Conservation (phyloP, 2,113 vertebrate species). For the Ptilonorhynchus violaceus region DNA sequence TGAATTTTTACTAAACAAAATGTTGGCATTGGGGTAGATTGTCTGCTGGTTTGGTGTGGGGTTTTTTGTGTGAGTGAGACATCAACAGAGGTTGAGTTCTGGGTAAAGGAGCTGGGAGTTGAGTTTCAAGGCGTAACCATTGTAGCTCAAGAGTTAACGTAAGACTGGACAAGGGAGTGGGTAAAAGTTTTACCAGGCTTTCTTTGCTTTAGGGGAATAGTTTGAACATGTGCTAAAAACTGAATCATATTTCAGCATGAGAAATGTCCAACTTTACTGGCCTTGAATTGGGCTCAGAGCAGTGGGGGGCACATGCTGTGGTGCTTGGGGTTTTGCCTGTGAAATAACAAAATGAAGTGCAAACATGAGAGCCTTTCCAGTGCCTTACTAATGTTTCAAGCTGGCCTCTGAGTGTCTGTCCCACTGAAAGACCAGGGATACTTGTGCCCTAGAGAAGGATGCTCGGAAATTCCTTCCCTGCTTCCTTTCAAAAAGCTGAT, state of each 20-base stretch:
- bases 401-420: not conserved
- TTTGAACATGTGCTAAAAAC: not conserved
- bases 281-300: not conserved
- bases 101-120: not conserved
- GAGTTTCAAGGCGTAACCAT: not conserved
- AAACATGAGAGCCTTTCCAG: not conserved
- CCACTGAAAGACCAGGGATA: not conserved
- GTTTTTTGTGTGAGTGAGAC: not conserved
- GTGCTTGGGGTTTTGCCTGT: not conserved
- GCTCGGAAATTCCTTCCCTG: not conserved
- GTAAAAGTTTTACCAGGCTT: not conserved
- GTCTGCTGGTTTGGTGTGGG: not conserved
- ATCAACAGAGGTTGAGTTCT: not conserved
- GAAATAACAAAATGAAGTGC: not conserved
- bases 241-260: not conserved
- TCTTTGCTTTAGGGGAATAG: constrained; percentile 3
- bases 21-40: not conserved
- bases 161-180: not conserved
- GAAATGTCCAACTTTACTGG: not conserved
- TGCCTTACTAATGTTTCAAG: not conserved
- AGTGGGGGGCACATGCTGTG: not conserved
- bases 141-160: not conserved
- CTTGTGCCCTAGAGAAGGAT: not conserved
- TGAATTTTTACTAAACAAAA: not conserved
- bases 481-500: not conserved